These are phyloP conservation scores for Apocheima hispidaria DNA, from an alignment of 2,888 invertebrate genomes.

Conservation along the genomic window DNA sequence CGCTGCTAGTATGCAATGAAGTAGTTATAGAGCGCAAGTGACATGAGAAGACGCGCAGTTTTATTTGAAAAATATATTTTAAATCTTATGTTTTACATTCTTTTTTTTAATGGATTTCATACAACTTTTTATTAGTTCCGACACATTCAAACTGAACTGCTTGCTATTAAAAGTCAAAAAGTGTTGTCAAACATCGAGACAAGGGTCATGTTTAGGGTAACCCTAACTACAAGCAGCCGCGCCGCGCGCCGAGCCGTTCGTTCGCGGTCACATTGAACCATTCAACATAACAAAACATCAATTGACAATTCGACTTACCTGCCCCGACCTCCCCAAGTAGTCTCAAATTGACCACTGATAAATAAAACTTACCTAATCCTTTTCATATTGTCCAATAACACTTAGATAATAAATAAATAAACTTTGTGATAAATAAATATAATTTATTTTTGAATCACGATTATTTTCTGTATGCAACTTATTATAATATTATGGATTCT, in stretches of 20 bases:
- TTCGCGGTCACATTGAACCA: slow-evolving; percentile 71
- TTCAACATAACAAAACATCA: slow-evolving; percentile 69
- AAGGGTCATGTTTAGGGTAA: not conserved
- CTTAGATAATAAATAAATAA: too few relatives aligned
- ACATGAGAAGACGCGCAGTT: too few relatives aligned
- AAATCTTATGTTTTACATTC: too few relatives aligned
- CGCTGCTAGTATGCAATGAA: too few relatives aligned
- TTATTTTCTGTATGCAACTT: too few relatives aligned
- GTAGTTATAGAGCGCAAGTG: too few relatives aligned
- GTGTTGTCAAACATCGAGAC: not conserved
- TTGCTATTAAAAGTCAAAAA: not conserved
- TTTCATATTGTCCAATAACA: slow-evolving; percentile 9
- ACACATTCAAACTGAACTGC: not conserved
- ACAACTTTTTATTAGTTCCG: not conserved
- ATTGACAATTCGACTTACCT: slow-evolving; percentile 69
- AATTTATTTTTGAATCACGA: not conserved
- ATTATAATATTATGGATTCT: too few relatives aligned
- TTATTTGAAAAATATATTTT: too few relatives aligned
- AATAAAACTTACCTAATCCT: slow-evolving; percentile 9
- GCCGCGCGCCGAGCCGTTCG: slow-evolving; percentile 11
- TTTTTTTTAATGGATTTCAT: too few relatives aligned
- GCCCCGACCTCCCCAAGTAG: slow-evolving; percentile 57
- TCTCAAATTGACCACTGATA: slow-evolving; percentile 49
- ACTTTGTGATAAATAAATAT: not conserved
- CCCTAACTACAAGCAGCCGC: slow-evolving; percentile 5